Conservation (phyloP, 2,113 vertebrate genomes). For the Antennarius striatus region DNA sequence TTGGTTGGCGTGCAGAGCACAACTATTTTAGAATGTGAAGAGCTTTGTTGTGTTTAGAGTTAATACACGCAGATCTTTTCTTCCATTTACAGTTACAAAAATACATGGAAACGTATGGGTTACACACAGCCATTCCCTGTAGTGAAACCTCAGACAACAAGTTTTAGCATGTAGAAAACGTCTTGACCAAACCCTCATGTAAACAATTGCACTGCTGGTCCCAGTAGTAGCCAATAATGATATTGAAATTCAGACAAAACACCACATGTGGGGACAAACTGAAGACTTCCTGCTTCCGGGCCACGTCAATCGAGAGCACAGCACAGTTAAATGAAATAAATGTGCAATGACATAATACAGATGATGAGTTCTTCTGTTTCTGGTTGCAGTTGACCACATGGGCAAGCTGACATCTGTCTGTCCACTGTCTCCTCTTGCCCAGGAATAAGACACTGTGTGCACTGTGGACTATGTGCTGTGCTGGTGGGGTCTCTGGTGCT, state of each 20-base stretch:
- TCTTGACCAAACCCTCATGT: conserved; percentile 55
- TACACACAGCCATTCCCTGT: conserved; percentile 42
- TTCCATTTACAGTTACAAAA: conserved; percentile 8
- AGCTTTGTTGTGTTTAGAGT: conserved; percentile 10
- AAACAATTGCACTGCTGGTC: conserved; percentile 57
- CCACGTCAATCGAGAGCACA: neutral
- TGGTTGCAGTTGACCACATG: conserved; percentile 23
- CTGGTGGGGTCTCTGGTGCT: conserved; percentile 17
- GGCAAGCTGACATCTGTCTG: conserved; percentile 41
- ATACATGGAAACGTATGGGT: conserved; percentile 24
- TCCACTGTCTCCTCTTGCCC: conserved; percentile 31
- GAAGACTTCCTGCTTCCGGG: conserved; percentile 3
- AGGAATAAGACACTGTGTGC: conserved; percentile 27
- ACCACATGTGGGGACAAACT: conserved; percentile 58
- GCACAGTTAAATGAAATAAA: conserved; percentile 17
- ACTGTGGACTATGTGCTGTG: conserved; percentile 36
- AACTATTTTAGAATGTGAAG: neutral
- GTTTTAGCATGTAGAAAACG: conserved; percentile 51
- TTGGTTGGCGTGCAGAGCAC: conserved; percentile 14
- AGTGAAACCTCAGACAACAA: conserved; percentile 34
- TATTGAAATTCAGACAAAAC: conserved; percentile 38
- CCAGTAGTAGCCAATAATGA: conserved; percentile 24
- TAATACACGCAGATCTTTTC: conserved; percentile 20
- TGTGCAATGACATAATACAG: conserved; percentile 1
- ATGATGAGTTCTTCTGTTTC: conserved; percentile 21